These are phyloP conservation scores for Microctonus brassicae DNA, from an alignment of 2,888 invertebrate species.

Conservation along the genomic window DNA sequence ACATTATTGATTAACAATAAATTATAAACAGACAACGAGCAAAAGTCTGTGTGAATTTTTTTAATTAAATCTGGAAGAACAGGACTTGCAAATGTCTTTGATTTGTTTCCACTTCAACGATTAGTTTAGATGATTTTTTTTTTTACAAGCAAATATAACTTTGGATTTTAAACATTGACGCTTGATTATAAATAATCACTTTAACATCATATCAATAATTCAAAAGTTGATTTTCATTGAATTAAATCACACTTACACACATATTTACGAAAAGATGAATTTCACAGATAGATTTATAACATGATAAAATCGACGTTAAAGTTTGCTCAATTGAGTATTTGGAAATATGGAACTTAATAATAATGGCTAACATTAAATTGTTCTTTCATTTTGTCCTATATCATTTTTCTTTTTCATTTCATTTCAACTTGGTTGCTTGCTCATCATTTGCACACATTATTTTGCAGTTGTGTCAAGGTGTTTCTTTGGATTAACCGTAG, in stretches of 20 bases:
- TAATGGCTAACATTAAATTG: constrained; percentile 11
- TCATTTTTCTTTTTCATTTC: background rate
- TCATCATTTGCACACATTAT: background rate
- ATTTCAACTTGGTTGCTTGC: background rate
- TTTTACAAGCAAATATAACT: background rate
- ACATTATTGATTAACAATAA: background rate
- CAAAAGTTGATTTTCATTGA: constrained; percentile 22
- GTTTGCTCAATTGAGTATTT: constrained; percentile 32
- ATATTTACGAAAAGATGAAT: constrained; percentile 30
- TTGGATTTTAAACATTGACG: background rate
- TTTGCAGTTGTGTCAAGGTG: constrained; percentile 1
- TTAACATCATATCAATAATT: too few relatives aligned
- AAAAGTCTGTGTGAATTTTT: background rate
- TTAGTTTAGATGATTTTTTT: constrained; percentile 1
- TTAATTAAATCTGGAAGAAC: background rate
- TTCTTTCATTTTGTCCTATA: background rate
- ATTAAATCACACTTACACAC: constrained; percentile 20
- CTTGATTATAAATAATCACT: background rate
- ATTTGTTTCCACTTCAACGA: background rate
- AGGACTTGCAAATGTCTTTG: background rate
- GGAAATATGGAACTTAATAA: constrained; percentile 29
- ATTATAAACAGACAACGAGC: background rate
- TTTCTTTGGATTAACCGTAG: constrained; percentile 19
- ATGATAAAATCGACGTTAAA: constrained; percentile 28
- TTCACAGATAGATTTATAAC: constrained; percentile 31